Percentiles rank a stretch among this genome's conserved stretches.
These are phyloP conservation scores for Seira sanloemensis DNA, from an alignment of 2,888 invertebrate species.

Conservation along the genomic window DNA sequence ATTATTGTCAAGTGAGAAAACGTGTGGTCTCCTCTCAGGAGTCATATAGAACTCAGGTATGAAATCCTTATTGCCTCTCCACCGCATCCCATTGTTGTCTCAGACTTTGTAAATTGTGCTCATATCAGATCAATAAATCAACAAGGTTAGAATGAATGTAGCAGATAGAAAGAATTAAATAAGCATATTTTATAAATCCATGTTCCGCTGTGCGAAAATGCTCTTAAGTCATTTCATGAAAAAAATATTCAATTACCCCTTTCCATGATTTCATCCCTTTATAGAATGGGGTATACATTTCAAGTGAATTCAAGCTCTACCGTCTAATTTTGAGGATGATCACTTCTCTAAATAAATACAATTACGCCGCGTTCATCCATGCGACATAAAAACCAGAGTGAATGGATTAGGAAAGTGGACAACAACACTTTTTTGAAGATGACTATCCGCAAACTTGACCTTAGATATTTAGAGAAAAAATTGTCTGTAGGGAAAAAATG, in stretches of 20 bases:
- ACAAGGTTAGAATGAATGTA: conserved; percentile 25
- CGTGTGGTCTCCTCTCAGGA: too few species aligned
- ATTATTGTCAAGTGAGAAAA: too few species aligned
- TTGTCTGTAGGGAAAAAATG: conserved; percentile 25
- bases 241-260: conserved; percentile 51
- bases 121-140: conserved; percentile 60
- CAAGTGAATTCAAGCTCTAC: too few species aligned
- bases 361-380: too few species aligned
- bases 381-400: neutral
- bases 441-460: conserved; percentile 49
- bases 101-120: neutral
- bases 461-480: conserved; percentile 2
- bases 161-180: neutral
- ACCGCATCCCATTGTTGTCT: neutral
- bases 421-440: conserved; percentile 14
- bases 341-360: conserved; percentile 5
- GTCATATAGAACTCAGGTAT: neutral
- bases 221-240: neutral
- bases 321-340: conserved; percentile 40
- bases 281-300: neutral
- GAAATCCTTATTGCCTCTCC: conserved; percentile 44
- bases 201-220: neutral
- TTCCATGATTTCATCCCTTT: conserved; percentile 26
- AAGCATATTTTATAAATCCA: conserved; percentile 19
- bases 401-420: neutral